These are phyloP conservation scores for Brenthis ino DNA, from an alignment of 2,888 invertebrate genomes.

Conservation along the genomic window DNA sequence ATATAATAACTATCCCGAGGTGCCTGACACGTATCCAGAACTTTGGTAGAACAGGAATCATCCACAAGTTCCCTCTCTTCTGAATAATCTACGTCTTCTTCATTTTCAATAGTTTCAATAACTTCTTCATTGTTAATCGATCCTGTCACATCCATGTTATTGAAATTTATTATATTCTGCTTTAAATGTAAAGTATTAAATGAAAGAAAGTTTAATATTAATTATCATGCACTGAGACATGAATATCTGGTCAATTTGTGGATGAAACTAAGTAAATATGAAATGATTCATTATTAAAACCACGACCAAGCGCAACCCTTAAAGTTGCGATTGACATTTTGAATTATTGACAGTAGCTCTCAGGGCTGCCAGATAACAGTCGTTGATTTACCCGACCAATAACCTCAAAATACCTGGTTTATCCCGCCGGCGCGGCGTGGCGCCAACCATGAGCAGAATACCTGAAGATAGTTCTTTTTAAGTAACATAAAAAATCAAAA, in stretches of 20 bases:
- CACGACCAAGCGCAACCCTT: conserved; percentile 6
- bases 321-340: conserved; percentile 19
- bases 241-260: conserved; percentile 15
- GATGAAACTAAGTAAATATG: conserved; percentile 21
- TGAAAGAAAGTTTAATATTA: conserved; percentile 9
- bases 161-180: conserved; percentile 9
- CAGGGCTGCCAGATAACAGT: not conserved
- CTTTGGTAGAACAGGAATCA: conserved; percentile 73
- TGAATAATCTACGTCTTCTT: conserved; percentile 74
- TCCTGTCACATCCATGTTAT: conserved; percentile 59
- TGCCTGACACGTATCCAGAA: conserved; percentile 59
- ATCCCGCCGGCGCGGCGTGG: too few relatives aligned
- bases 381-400: too few relatives aligned
- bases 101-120: conserved; percentile 65
- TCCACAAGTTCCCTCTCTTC: conserved; percentile 73
- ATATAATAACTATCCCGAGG: conserved; percentile 85
- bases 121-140: conserved; percentile 67
- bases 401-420: too few relatives aligned
- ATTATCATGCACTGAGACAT: conserved; percentile 18
- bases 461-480: too few relatives aligned
- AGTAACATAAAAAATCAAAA: too few relatives aligned
- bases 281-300: conserved; percentile 21
- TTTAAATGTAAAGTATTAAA: not conserved
- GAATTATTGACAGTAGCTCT: conserved; percentile 4
- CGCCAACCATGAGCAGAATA: too few relatives aligned